Conservation (phyloP, 2,888 invertebrate genomes). For the Dolomedes plantarius region DNA sequence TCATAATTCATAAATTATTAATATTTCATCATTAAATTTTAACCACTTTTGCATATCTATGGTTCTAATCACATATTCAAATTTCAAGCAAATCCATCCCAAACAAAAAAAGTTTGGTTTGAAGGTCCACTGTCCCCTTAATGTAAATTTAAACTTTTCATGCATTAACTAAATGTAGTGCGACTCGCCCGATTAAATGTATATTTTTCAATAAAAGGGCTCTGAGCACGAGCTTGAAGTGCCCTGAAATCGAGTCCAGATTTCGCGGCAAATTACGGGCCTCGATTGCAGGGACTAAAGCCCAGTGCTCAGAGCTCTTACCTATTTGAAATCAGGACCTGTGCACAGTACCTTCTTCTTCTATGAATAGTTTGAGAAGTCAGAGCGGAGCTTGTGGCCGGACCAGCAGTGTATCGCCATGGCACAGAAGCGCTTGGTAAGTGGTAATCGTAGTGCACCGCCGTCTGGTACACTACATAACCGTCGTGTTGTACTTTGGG, state of each 20-base stretch:
- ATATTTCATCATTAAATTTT: too few species aligned
- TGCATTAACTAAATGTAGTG: too few species aligned
- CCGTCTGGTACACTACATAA: constrained; percentile 73
- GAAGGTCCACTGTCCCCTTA: too few species aligned
- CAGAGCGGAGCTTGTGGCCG: constrained; percentile 16
- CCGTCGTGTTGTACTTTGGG: constrained; percentile 67
- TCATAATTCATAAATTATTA: too few species aligned
- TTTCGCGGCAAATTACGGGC: not conserved
- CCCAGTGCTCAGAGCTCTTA: constrained; percentile 12
- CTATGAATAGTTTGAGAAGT: constrained; percentile 28
- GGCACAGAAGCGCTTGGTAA: constrained; percentile 34
- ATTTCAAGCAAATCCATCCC: too few species aligned
- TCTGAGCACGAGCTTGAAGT: not conserved
- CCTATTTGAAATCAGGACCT: constrained; percentile 2
- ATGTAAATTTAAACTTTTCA: too few species aligned
- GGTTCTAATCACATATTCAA: too few species aligned
- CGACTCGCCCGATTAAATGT: too few species aligned
- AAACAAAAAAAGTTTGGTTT: too few species aligned
- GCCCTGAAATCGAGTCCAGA: not conserved
- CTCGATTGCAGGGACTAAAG: not conserved
- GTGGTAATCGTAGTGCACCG: constrained; percentile 71
- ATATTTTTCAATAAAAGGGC: not conserved
- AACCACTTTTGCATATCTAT: too few species aligned
- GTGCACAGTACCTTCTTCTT: constrained; percentile 35
- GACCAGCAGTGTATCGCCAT: constrained; percentile 44